Evolutionary conservation across 2,888 invertebrate species (phyloP).

Genomic region (Aspidiotus rigidus): DNA sequence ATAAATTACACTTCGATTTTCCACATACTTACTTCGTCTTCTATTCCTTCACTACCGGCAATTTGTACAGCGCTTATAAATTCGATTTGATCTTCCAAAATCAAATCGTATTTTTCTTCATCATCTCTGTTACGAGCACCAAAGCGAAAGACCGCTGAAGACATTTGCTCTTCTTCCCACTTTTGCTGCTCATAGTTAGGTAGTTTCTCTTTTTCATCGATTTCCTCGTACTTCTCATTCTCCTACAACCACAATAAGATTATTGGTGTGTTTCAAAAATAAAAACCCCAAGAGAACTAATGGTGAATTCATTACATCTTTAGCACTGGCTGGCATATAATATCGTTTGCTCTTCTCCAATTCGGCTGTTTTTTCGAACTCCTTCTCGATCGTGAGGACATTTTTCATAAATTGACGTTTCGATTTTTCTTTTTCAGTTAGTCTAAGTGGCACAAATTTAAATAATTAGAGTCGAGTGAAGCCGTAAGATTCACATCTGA

Average conservation of each 20-base stretch:
- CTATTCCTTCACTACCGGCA: conserved; percentile 50
- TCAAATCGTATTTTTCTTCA: conserved; percentile 76
- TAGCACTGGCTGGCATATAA: conserved; percentile 75
- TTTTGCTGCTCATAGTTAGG: conserved; percentile 79
- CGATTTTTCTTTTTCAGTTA: conserved; percentile 74
- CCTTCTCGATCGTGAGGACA: conserved; percentile 78
- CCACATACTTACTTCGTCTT: conserved; percentile 41
- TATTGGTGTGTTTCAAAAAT: background rate
- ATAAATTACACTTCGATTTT: background rate
- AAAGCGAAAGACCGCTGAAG: conserved; percentile 82
- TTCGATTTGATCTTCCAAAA: conserved; percentile 94
- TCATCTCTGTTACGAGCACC: conserved; percentile 76
- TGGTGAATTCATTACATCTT: conserved; percentile 34
- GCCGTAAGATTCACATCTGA: too few relatives aligned
- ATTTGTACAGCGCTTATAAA: conserved; percentile 69
- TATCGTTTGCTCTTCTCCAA: conserved; percentile 87
- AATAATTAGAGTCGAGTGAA: too few relatives aligned
- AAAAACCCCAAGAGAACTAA: background rate
- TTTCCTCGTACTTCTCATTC: conserved; percentile 61
- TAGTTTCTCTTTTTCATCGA: conserved; percentile 73
- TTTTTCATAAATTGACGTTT: conserved; percentile 86
- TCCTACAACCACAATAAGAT: conserved; percentile 6
- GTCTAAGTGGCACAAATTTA: conserved; percentile 47
- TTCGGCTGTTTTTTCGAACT: conserved; percentile 90
- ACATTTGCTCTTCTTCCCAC: conserved; percentile 97